Evolutionary conservation across 2,113 vertebrate genomes (phyloP), one percentile per base, ranked within the genome.

Genomic region (Tautogolabrus adspersus): DNA sequence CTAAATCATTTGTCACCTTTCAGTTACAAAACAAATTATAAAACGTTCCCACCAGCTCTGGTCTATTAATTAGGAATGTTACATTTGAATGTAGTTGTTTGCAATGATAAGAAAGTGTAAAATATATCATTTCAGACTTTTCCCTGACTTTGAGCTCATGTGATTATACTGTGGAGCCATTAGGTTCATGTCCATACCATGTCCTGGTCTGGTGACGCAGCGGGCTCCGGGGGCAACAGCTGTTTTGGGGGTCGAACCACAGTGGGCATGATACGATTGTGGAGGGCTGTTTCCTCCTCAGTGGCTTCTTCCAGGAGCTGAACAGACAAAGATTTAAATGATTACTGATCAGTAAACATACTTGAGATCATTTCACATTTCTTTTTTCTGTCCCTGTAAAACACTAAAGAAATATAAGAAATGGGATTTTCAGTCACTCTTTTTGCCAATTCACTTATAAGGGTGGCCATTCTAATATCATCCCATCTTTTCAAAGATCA

Each of bases 251-350:
- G 98, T 77, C 94, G 96, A 85, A 99, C 98, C 8, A 99, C 98
- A 11, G 98, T 99, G 1, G 98, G 98, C 97, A 97, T 99, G 71
- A 99, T 99, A 66, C 85, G 94, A 86, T 99, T 97, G 72, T 99
- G 97, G 82, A 98, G 97, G 21, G 98, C 93, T 0, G 97, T 99
- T 93, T 99, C 98, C 82, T 99, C 98, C 84, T 98, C 97, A 2
- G 98, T 99, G 76, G 96, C 96, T 89, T 99, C 98, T 77, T 99
- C 98, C 16, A 99, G 90, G 87, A 97, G 96, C 98, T 99, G 66
- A 1, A 8, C 54, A 66, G 22, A 71, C 12, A 60, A 30, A 46
- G 34, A 38, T 64, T 69, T 21, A 34, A 15, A 23, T 26, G 51
- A 60, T 52, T 6, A 13, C 1, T 8, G n/a, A 37, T 56, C 12